Base-by-base conservation (phyloP, 2,888 invertebrate genomes). In the Azorinus chamasolen region DNA sequence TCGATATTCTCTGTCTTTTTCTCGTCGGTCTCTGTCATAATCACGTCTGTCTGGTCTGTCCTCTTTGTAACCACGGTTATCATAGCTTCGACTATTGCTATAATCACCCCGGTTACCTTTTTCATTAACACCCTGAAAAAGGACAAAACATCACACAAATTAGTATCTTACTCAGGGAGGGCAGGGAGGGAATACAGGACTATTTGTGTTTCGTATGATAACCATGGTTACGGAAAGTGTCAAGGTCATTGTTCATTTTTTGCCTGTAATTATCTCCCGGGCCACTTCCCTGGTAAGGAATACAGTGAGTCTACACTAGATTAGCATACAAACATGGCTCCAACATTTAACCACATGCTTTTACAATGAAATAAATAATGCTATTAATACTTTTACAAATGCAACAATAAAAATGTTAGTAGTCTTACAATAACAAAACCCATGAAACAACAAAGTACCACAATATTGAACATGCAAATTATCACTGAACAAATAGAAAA, bases 21-120 rank as follows among this genome's bases (percentile, higher is more conserved):
- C 73, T 12, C 63, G 65, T 53, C 74, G 64, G 43, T 48, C 24
- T 54, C 74, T 25, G 51, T 70, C 68, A 54, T 24, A 57, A 46
- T 70, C 71, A 27, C 24, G 55, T 54, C 70, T 55, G 46, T 70
- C 78, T 48, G 32, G 66, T 53, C 64, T 18, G 70, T 84, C 82
- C 39, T 76, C 64, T 50, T 64, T 81, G 78, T 85, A 85, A 69
- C 79, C 87, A 62, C 83, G 81, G 75, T 86, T 86, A 78, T 85
- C 83, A 70, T 83, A 83, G 43, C 81, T 79, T 14, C 59, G 50
- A 63, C 43, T 48, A 46, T 50, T 80, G 80, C 80, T 77, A 80
- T 76, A 77, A 80, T 74, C 76, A 80, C 80, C 80, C 80, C 70
- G 80, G 70, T 73, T 73, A 80, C 80, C 73, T 55, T 70, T 48